Conservation (phyloP, 1,140 invertebrate species). For the Gerris buenoi region DNA sequence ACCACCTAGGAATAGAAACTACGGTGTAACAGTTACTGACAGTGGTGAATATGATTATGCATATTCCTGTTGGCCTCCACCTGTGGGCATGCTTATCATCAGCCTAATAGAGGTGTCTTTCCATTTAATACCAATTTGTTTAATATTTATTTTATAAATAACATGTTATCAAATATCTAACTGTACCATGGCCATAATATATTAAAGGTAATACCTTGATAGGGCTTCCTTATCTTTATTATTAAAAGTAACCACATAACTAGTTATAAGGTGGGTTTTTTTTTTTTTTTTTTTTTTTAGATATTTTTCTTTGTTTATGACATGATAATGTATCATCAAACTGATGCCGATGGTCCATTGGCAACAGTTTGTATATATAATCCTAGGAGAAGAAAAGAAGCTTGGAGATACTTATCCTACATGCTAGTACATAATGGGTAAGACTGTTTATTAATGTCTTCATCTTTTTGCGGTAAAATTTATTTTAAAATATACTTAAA, state of each 20-base stretch:
- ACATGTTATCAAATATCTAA: neutral
- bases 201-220: conserved; percentile 1
- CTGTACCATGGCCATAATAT: neutral
- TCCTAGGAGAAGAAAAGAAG: conserved; percentile 69
- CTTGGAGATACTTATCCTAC: conserved; percentile 85
- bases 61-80: conserved; percentile 71
- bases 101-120: conserved; percentile 1
- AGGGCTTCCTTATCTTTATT: neutral
- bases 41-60: conserved; percentile 69
- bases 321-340: conserved; percentile 31
- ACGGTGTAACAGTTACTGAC: conserved; percentile 35
- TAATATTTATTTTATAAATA: neutral
- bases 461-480: too few species aligned
- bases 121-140: neutral
- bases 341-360: conserved; percentile 45
- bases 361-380: conserved; percentile 75
- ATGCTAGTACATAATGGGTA: conserved; percentile 94
- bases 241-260: neutral
- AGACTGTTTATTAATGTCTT: conserved; percentile 31
- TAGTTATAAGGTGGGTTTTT: neutral
- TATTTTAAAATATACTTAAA: conserved; percentile 14
- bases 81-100: conserved; percentile 60
- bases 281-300: conserved; percentile 18
- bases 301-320: conserved; percentile 24
- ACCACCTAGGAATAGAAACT: neutral